Evolutionary conservation across 2,797 vertebrate species (phyloP).

Genomic region (Antennarius maculatus): DNA sequence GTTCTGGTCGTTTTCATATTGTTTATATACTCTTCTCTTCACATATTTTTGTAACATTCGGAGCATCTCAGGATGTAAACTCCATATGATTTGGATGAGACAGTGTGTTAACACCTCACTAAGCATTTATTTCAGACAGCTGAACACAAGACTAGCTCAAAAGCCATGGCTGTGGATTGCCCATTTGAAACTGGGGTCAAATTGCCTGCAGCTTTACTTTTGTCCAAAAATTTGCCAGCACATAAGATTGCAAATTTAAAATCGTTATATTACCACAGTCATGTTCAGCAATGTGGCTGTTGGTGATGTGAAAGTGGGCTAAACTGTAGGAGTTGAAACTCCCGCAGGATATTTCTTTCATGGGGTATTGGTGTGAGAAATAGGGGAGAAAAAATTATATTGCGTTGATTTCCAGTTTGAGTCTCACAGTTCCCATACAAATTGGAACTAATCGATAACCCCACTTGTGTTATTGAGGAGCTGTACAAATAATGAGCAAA

Average conservation of each 20-base stretch:
- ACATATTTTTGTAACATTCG: slow-evolving; percentile 65
- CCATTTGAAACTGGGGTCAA: slow-evolving; percentile 34
- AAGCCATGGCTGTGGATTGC: slow-evolving; percentile 30
- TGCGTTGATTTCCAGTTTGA: too few species aligned
- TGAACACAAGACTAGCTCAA: slow-evolving; percentile 62
- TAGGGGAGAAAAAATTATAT: too few species aligned
- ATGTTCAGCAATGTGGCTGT: slow-evolving; percentile 23
- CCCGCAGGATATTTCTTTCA: background rate
- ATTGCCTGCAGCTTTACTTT: slow-evolving; percentile 49
- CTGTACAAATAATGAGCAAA: too few species aligned
- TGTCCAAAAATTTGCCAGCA: slow-evolving; percentile 28
- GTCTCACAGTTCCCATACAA: too few species aligned
- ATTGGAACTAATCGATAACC: too few species aligned
- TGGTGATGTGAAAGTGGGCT: slow-evolving; percentile 33
- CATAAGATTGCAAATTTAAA: slow-evolving; percentile 28
- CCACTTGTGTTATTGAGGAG: too few species aligned
- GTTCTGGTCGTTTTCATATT: slow-evolving; percentile 57
- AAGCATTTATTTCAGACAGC: slow-evolving; percentile 63
- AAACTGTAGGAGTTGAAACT: background rate
- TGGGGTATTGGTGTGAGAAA: background rate
- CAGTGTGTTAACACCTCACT: slow-evolving; percentile 54
- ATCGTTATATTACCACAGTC: slow-evolving; percentile 32
- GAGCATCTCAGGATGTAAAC: slow-evolving; percentile 58
- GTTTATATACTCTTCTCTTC: slow-evolving; percentile 60
- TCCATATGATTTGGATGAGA: slow-evolving; percentile 60